Evolutionary conservation across 2,113 vertebrate genomes (phyloP).

Genomic region (Hypomesus transpacificus): DNA sequence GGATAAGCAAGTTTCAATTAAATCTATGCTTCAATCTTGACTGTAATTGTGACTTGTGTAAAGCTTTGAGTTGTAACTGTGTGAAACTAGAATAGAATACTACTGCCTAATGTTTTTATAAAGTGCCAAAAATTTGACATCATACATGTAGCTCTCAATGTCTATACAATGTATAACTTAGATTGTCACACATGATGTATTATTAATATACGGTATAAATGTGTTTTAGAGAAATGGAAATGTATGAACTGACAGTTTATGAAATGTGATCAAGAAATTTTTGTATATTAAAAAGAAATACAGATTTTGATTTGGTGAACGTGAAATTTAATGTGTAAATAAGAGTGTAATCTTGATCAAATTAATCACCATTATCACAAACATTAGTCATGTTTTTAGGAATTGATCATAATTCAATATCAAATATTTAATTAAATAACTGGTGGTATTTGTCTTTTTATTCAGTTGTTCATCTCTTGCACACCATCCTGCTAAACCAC

Average conservation of each 20-base stretch:
- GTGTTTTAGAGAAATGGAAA: not conserved
- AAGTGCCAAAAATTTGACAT: too few species aligned
- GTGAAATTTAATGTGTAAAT: not conserved
- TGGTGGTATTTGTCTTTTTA: not conserved
- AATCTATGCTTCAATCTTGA: too few species aligned
- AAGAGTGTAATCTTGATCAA: not conserved
- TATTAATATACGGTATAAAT: too few species aligned
- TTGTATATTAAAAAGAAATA: not conserved
- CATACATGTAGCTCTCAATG: too few species aligned
- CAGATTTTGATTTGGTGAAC: not conserved
- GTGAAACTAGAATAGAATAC: too few species aligned
- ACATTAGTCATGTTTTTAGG: not conserved
- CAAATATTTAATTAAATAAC: not conserved
- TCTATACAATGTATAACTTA: too few species aligned
- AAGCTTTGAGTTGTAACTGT: too few species aligned
- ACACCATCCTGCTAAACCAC: slow-evolving; percentile 5
- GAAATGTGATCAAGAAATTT: not conserved
- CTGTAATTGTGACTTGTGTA: too few species aligned
- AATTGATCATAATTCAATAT: not conserved
- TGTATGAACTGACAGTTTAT: not conserved
- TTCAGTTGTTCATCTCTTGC: not conserved
- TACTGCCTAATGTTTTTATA: too few species aligned
- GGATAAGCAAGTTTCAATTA: too few species aligned
- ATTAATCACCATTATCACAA: not conserved
- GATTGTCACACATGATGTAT: too few species aligned